Evolutionary conservation across 2,888 invertebrate genomes (phyloP), one percentile per base, ranked within the genome.

Genomic region (Thera obeliscata): DNA sequence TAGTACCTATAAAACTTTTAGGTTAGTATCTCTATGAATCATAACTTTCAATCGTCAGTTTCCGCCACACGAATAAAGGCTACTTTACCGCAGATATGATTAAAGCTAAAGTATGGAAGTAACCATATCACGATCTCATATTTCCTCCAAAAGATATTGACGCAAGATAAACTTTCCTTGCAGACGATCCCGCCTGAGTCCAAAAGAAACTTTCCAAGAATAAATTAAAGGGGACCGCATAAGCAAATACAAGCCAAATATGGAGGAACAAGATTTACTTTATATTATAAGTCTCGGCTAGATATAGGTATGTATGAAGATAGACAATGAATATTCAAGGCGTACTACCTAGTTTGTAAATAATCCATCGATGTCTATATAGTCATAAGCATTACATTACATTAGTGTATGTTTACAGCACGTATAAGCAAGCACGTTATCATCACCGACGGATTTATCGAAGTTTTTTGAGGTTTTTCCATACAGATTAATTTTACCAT

Each of bases 171-270:
- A 84, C 79, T 81, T 80, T 80, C 72, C 76, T 78, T 70, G 78
- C 73, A 76, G 78, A 77, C 76, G 75, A 75, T 78, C 76, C 73
- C 71, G 41, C 41, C 41, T 41, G 65, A 72, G 72, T 71, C 73
- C 74, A 65, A 78, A 75, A 76, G 77, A 75, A 81, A 80, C 80
- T 78, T 81, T 78, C 75, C 67, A 77, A 77, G 79, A 82, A 82
- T 80, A 82, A 81, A 83, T 82, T 81, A 82, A 79, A 79, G 77
- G 78, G 73, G 70, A 73, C 74, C 73, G 74, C 80, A 72, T 77
- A 77, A 78, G 77, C 76, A 80, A 83, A 78, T 78, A 80, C 71
- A 72, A 66, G 67, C 83, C 82, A 81, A 81, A 84, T 83, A 84
- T 77, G 82, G 81, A 75, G 64, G 72, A 75, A 78, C 80, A 78